Conservation (phyloP, 2,888 invertebrate genomes). For the Rosalia funebris region DNA sequence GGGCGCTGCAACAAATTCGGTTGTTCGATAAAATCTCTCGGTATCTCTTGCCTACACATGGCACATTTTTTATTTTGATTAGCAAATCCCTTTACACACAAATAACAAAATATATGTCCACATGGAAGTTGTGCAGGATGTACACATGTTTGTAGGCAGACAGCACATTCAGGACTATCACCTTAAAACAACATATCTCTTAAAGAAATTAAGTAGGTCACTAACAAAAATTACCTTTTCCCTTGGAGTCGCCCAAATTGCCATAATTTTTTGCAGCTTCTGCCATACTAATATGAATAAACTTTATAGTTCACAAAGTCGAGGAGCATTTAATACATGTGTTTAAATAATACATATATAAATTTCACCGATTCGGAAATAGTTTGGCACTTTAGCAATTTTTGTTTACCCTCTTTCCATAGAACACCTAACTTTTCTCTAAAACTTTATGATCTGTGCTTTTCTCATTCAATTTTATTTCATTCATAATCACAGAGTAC, state of each 20-base stretch:
- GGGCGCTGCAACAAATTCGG: constrained; percentile 78
- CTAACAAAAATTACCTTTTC: constrained; percentile 5
- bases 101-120: constrained; percentile 94
- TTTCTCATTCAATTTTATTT: no score
- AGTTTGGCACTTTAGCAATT: no score
- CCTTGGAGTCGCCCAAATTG: not conserved
- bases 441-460: no score
- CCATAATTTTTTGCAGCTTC: constrained; percentile 10
- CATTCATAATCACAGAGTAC: no score
- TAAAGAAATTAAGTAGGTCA: not conserved
- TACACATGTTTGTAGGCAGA: constrained; percentile 89
- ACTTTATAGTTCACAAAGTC: no score
- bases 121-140: constrained; percentile 95
- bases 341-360: no score
- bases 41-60: constrained; percentile 91
- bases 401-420: no score
- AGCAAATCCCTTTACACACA: constrained; percentile 93
- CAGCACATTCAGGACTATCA: constrained; percentile 80
- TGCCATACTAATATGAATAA: no score
- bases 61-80: constrained; percentile 90
- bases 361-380: no score
- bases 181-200: constrained; percentile 21
- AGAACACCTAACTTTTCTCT: no score
- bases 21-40: constrained; percentile 86
- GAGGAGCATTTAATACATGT: no score